A percentile compares a stretch with the other conserved stretches of the same genome.
phyloP scores from a whole-genome alignment of 92 coral and sea anemone genomes.

The Muricea muricata region DNA sequence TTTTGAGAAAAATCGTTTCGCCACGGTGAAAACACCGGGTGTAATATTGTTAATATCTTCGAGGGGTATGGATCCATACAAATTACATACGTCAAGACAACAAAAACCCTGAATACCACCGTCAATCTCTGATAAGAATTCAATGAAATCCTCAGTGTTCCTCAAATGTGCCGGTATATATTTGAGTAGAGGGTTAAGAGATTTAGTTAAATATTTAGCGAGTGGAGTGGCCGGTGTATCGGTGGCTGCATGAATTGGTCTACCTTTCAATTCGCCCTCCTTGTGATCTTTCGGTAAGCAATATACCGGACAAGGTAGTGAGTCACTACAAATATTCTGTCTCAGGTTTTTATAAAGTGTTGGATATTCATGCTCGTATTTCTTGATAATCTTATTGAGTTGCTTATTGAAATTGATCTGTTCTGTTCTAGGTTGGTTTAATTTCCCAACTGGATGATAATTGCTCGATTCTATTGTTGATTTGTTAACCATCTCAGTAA shows the following conservation, averaged over 20 bases:
- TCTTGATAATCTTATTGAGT: slow-evolving; percentile 48
- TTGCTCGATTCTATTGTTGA: slow-evolving; percentile 52
- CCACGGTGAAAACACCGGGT: too few relatives aligned
- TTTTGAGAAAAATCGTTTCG: too few relatives aligned
- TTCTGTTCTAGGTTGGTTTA: slow-evolving; percentile 58
- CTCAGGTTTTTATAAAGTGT: slow-evolving; percentile 38
- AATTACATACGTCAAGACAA: too few relatives aligned
- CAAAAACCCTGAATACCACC: not conserved
- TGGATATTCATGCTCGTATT: slow-evolving; percentile 28
- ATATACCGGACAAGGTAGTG: slow-evolving; percentile 36
- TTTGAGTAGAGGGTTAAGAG: slow-evolving; percentile 37
- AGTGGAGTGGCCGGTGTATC: slow-evolving; percentile 58
- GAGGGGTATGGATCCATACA: too few relatives aligned
- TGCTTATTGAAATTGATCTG: slow-evolving; percentile 45
- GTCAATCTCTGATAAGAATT: slow-evolving; percentile 29
- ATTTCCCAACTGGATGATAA: slow-evolving; percentile 31
- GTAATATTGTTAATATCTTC: too few relatives aligned
- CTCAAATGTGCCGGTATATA: slow-evolving; percentile 51
- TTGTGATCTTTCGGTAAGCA: slow-evolving; percentile 59
- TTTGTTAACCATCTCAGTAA: slow-evolving; percentile 28
- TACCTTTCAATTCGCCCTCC: slow-evolving; percentile 58
- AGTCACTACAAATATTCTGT: slow-evolving; percentile 50
- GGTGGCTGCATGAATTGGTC: slow-evolving; percentile 65
- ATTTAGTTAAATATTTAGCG: slow-evolving; percentile 52
- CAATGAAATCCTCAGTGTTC: slow-evolving; percentile 48